Evolutionary conservation across 2,797 vertebrate genomes (phyloP).

Genomic region (Myotis findleyi): DNA sequence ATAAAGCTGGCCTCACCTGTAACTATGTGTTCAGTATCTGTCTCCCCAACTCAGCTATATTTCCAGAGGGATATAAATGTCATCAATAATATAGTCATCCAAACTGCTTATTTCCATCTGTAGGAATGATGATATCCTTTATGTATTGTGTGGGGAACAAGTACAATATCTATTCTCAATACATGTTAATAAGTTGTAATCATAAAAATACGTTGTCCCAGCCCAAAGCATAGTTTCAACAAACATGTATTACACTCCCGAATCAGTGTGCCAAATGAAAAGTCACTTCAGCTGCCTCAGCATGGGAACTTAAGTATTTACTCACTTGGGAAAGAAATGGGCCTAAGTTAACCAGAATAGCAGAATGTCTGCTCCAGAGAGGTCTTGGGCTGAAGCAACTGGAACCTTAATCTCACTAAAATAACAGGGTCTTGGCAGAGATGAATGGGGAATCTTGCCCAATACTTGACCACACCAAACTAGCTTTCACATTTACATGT

Average conservation of each 20-base stretch:
- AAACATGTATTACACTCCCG: conserved; percentile 38
- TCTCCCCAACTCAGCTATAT: not conserved
- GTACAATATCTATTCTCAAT: conserved; percentile 62
- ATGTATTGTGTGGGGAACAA: not conserved
- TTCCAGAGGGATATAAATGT: conserved; percentile 1
- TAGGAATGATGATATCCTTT: conserved; percentile 47
- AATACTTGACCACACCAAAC: conserved; percentile 54
- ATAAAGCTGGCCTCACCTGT: not conserved
- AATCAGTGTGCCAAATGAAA: conserved; percentile 61
- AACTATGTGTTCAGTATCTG: not conserved
- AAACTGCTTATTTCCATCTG: conserved; percentile 11
- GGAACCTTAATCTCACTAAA: conserved; percentile 67
- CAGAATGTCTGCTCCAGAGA: conserved; percentile 62
- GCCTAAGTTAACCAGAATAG: conserved; percentile 67
- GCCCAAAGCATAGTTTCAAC: conserved; percentile 23
- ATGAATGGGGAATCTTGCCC: conserved; percentile 56
- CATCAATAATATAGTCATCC: not conserved
- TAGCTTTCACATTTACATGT: conserved; percentile 58
- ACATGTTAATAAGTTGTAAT: conserved; percentile 51
- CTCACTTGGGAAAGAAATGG: conserved; percentile 63
- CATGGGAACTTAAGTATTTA: conserved; percentile 63
- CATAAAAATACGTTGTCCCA: conserved; percentile 59
- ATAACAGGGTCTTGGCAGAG: conserved; percentile 63
- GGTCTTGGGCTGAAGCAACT: conserved; percentile 56
- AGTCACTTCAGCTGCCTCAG: conserved; percentile 66